Evolutionary conservation across 1,140 invertebrate genomes (phyloP).

Genomic region (Euwallacea similis): DNA sequence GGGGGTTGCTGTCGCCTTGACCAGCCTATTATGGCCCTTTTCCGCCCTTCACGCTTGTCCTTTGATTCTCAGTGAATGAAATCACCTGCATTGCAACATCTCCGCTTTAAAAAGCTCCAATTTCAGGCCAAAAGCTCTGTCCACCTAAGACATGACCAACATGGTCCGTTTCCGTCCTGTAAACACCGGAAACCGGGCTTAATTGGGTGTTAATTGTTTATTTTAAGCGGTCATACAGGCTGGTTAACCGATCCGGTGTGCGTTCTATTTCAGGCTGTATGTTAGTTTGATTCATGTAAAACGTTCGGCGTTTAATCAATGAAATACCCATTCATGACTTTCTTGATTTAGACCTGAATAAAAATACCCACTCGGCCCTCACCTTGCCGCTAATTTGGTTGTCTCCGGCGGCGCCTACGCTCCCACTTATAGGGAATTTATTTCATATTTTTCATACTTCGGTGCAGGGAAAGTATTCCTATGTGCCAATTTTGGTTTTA

Average conservation of each 20-base stretch:
- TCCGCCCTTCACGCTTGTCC: too few relatives aligned
- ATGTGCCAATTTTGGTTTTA: too few relatives aligned
- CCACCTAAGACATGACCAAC: constrained; percentile 7
- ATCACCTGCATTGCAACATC: neutral
- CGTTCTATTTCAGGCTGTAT: constrained; percentile 13
- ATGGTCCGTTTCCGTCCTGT: constrained; percentile 11
- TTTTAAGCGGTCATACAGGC: constrained; percentile 15
- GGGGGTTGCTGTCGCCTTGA: constrained; percentile 12
- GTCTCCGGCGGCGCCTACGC: constrained; percentile 18
- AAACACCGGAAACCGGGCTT: constrained; percentile 13
- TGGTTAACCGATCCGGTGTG: constrained; percentile 3
- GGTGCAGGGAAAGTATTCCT: too few relatives aligned
- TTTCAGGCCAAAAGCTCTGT: neutral
- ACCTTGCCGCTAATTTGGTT: constrained; percentile 24
- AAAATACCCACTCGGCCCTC: constrained; percentile 24
- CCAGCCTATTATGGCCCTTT: neutral
- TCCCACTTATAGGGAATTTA: too few relatives aligned
- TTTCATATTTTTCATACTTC: too few relatives aligned
- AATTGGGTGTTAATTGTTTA: constrained; percentile 21
- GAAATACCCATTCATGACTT: constrained; percentile 36
- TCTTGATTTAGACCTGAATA: constrained; percentile 31
- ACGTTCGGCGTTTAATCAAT: constrained; percentile 24
- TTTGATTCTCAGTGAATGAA: constrained; percentile 12
- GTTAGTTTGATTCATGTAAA: constrained; percentile 33
- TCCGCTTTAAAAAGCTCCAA: constrained; percentile 2